phyloP scores from a whole-genome alignment of 2,797 vertebrate species.

The Manis pentadactyla region DNA sequence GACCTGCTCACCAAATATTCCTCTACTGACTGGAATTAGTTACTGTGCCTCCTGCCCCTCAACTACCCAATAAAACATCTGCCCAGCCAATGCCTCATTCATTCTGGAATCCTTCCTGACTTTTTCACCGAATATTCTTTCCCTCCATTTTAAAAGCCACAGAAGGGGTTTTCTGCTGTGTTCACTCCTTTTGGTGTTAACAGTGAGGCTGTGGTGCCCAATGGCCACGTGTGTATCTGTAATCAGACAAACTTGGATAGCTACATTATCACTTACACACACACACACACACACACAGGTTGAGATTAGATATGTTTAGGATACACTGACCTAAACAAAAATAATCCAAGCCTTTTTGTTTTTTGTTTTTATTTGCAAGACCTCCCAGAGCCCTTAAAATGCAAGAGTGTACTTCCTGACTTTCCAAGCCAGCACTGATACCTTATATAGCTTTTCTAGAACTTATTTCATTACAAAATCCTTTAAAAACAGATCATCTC shows the following conservation, averaged over 20 bases:
- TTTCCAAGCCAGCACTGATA: not conserved
- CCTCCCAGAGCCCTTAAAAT: conserved; percentile 23
- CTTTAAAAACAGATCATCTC: not conserved
- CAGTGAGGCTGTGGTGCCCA: not conserved
- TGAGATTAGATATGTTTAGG: not conserved
- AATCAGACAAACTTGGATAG: not conserved
- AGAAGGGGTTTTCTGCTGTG: not conserved
- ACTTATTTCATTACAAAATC: conserved; percentile 32
- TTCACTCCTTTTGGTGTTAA: not conserved
- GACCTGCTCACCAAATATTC: not conserved
- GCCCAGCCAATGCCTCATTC: not conserved
- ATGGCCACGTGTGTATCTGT: not conserved
- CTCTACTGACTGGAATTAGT: not conserved
- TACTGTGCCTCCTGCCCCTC: accelerated
- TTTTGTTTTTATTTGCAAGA: conserved; percentile 45
- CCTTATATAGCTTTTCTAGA: not conserved
- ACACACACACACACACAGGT: not conserved
- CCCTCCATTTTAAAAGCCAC: not conserved
- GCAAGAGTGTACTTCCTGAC: not conserved
- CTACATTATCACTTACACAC: not conserved
- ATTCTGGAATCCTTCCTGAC: not conserved
- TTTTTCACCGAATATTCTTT: not conserved
- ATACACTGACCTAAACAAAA: conserved; percentile 41
- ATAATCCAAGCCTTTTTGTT: not conserved
- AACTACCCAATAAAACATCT: not conserved